Base-by-base conservation (phyloP, 2,113 vertebrate species). In the Centropristis striata region DNA sequence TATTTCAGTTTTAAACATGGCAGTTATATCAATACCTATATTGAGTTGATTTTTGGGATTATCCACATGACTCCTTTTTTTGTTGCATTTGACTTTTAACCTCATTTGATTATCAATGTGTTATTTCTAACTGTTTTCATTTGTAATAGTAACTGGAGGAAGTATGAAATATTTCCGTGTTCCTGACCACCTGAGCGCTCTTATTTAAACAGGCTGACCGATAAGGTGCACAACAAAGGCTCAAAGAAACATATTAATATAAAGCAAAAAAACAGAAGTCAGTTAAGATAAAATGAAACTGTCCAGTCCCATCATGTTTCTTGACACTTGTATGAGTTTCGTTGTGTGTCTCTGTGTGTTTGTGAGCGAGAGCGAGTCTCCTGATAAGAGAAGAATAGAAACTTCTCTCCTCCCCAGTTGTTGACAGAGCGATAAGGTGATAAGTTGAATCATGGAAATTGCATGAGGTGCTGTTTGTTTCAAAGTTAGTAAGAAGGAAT, bases 371-470 rank as follows among this genome's bases (percentile, higher is more conserved):
- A 59, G 47, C n/a, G 28, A 78, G 32, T 42, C 23, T 32, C 14
- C 18, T 10, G 89, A 90, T 86, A 87, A 86, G 78, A 46, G 78
- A 86, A 83, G 61, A 85, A 84, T 55, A 85, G 65, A 67, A 89
- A 84, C 81, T 65, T 85, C 50, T 83, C 73, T 80, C 73, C 77
- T 71, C 14, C 66, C 28, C 55, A 14, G 50, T n/a, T 88, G 87
- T 89, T 88, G 83, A 88, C 83, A 73, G 13, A 91, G 61, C 12
- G 87, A 91, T 86, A 75, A 91, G 75, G 51, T 18, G 49, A 57
- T 41, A 74, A 41, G 54, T 18, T 85, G 77, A 87, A 86, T 87
- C 84, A 71, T 66, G 55, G 28, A 79, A 80, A 72, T 64, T 27
- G 14, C 41, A 54, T 27, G 54, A 63, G 60, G 41, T 23, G 18